Percentiles rank a stretch among this genome's conserved stretches.
Conservation (phyloP, 64 coral and sea anemone species). For the Dendrophyllia cribrosa region DNA sequence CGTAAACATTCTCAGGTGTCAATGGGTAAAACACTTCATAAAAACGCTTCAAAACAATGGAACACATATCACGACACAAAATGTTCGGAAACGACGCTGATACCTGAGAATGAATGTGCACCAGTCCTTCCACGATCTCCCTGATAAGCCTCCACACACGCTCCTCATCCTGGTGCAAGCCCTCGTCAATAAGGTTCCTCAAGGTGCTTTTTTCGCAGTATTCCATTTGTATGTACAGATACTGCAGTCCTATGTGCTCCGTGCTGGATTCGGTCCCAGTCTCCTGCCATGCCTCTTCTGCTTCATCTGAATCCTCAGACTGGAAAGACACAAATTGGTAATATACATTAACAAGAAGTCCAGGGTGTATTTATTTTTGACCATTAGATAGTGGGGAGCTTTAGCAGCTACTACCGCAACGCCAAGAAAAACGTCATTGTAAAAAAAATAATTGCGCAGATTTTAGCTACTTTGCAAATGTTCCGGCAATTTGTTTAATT, state of each 20-base stretch:
- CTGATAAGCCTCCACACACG: slow-evolving; percentile 91
- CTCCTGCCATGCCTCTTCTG: slow-evolving; percentile 55
- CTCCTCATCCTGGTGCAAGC: slow-evolving; percentile 81
- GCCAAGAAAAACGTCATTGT: no score
- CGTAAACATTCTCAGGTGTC: no score
- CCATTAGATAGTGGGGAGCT: no score
- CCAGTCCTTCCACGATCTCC: slow-evolving; percentile 96
- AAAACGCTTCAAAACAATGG: no score
- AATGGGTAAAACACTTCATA: no score
- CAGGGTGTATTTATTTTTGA: no score
- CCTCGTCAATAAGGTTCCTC: slow-evolving; percentile 95
- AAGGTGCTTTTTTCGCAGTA: slow-evolving; percentile 99
- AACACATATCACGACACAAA: no score
- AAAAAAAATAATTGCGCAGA: no score
- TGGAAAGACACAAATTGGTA: background rate
- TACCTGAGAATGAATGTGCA: slow-evolving; percentile 95
- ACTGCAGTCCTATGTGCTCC: slow-evolving; percentile 70
- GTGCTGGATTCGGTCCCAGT: slow-evolving; percentile 77
- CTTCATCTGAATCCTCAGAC: slow-evolving; percentile 95
- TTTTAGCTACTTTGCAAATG: no score
- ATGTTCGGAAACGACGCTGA: background rate
- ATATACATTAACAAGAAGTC: no score
- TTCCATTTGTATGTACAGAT: slow-evolving; percentile 99
- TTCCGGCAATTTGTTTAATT: no score
- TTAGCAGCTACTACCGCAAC: no score